Evolutionary conservation across 64 coral and sea anemone genomes (phyloP), one percentile per base, ranked within the genome.

Genomic region (Acropora tenuis): DNA sequence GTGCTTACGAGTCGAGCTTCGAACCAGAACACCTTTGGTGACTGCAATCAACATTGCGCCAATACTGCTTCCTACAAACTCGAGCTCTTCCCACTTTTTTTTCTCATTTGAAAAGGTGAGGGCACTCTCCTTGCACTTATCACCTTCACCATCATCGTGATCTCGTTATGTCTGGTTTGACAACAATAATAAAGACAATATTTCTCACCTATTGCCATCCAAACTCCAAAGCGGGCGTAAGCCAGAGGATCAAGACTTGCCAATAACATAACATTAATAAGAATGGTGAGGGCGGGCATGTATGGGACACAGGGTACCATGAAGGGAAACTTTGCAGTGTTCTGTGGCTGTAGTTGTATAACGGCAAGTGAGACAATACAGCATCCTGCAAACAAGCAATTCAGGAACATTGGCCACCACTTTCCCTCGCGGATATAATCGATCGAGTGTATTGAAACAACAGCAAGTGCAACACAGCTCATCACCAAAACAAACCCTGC

Each of bases 141-240:
- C 30, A 30, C 30, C 30, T 30, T 30, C 30, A 30, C 30, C 30
- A 30, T 30, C 30, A 30, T 30, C 30, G 30, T 30, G 30, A 30
- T 30, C 30, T 30, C 30, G 30, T 30, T 30, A 30, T 30, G 30
- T 30, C 30, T 30, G 30, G 30, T 30, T 30, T 30, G 30, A 30
- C 30, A 30, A 30, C 30, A 30, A 30, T 30, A 30, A 30, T 30
- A 30, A 30, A 30, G 30, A 30, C 30, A 30, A 30, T 69, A 18
- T 69, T 8, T 10, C 80, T 65, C 42, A 83, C 80, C 80, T 83
- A 83, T 44, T 15, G 59, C n/a, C 80, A 83, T 83, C 80, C 80
- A 83, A 5, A 67, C 80, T 5, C 59, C 80, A 45, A 83, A 46
- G 58, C 80, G 80, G 43, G 61, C 13, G 43, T 83, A 83, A 47